A percentile compares a stretch with the other conserved stretches of the same genome.
Conservation (phyloP, 2,888 invertebrate species). For the Torymus texanus region DNA sequence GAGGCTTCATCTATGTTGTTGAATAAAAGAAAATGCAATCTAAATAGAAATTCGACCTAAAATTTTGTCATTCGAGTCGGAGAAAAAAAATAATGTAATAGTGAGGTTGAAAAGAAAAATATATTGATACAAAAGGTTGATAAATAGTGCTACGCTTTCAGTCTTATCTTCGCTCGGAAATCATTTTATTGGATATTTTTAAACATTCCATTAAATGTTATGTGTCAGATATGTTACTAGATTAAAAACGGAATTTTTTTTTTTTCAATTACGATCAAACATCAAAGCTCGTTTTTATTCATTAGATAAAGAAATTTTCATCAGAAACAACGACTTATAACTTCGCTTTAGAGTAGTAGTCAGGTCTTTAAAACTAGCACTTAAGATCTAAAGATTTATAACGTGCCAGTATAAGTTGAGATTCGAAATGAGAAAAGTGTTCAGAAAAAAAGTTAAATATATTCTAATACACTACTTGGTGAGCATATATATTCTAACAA, state of each 20-base stretch:
- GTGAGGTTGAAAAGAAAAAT: neutral
- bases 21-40: neutral
- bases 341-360: slow-evolving; percentile 37
- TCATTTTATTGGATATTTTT: neutral
- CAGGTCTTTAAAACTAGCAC: slow-evolving; percentile 43
- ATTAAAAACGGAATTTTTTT: slow-evolving; percentile 32
- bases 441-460: slow-evolving; percentile 30
- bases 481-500: slow-evolving; percentile 3
- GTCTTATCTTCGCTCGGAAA: slow-evolving; percentile 12
- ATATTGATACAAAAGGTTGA: neutral
- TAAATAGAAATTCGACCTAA: neutral
- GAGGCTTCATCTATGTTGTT: no score
- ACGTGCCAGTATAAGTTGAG: slow-evolving; percentile 7
- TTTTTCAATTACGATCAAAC: neutral
- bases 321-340: slow-evolving; percentile 31
- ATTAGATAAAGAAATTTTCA: slow-evolving; percentile 5
- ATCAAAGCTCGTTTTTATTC: neutral
- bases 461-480: slow-evolving; percentile 16
- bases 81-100: neutral
- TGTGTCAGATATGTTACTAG: neutral
- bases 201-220: neutral
- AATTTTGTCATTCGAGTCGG: neutral
- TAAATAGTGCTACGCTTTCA: slow-evolving; percentile 43
- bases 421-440: neutral
- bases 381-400: slow-evolving; percentile 14